Conservation (phyloP, 2,888 invertebrate species). For the Ophion slaviceki region DNA sequence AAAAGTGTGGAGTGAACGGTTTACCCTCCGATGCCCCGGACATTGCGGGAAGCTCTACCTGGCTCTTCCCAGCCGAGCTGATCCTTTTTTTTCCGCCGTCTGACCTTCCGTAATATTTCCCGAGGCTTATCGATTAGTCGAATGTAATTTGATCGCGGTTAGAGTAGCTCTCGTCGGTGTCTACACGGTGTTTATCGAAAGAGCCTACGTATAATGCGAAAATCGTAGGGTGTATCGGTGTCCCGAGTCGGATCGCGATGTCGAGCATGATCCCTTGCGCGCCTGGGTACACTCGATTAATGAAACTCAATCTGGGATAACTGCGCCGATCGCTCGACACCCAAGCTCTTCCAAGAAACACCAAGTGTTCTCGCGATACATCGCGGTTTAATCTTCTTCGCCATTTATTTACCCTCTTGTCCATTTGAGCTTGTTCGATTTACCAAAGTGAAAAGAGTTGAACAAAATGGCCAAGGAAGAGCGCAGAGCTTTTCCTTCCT, state of each 20-base stretch:
- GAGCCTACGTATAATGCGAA: conserved; percentile 27
- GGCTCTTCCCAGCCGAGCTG: neutral
- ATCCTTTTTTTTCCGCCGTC: conserved; percentile 22
- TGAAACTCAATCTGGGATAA: conserved; percentile 14
- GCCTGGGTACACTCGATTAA: conserved; percentile 4
- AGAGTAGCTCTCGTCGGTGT: neutral
- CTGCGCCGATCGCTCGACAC: conserved; percentile 5
- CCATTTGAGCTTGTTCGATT: too few relatives aligned
- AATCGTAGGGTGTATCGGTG: neutral
- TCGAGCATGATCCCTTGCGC: neutral
- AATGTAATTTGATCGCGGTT: conserved; percentile 37
- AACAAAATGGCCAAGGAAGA: too few relatives aligned
- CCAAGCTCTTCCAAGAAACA: neutral
- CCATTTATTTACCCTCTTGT: too few relatives aligned
- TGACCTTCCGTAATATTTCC: neutral
- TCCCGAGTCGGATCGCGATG: neutral
- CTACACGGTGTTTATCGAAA: conserved; percentile 1
- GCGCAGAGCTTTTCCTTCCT: too few relatives aligned
- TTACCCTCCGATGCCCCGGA: neutral
- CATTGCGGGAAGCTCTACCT: neutral
- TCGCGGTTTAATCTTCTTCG: neutral
- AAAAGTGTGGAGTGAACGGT: conserved; percentile 47
- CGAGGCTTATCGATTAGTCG: conserved; percentile 47
- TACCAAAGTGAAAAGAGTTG: too few relatives aligned
- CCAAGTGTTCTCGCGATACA: neutral